Evolutionary conservation across 2,797 vertebrate species (phyloP), one percentile per base, ranked within the genome.

Genomic region (Stomatorhinus walkeri): DNA sequence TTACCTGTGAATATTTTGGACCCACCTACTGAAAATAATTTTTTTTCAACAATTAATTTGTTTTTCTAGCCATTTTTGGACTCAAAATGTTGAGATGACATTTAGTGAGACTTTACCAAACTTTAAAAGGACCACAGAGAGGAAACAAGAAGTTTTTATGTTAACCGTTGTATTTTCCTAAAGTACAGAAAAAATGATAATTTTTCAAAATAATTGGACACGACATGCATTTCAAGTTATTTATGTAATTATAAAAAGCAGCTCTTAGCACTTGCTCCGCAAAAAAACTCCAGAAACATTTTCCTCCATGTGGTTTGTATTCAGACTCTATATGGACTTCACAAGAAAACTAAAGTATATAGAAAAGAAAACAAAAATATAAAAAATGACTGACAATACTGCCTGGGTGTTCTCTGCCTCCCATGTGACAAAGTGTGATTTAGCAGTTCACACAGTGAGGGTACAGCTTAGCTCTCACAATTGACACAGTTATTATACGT

Each of bases 191-290:
- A 83, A 84, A 84, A 76, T 79, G 8, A 24, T 43, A 24, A 84
- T 46, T 84, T 48, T 84, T 49, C 81, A 84, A 84, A 84, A 49
- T 84, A 48, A 84, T 84, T 84, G 81, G 81, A 84, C 46, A 48
- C n/a, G 12, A 84, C 81, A 84, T 84, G 81, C 81, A 84, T 22
- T 84, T 49, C 81, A 84, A 84, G 81, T 84, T 84, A 84, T 84
- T 28, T 49, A 4, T 24, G n/a, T 22, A 51, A 49, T 49, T 48
- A 48, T 48, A 48, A 84, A 84, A 84, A 84, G 81, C 81, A 84
- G 81, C 81, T 84, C 81, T 84, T 84, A 84, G 81, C 81, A 48
- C 19, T 48, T 84, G 43, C 22, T 22, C 81, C 81, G 49, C 8
- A 22, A 48, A 48, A 72, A 36, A 49, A 84, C 40, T 84, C 46